phyloP scores from a whole-genome alignment of 2,888 invertebrate species.

The Andrena hattorfiana region DNA sequence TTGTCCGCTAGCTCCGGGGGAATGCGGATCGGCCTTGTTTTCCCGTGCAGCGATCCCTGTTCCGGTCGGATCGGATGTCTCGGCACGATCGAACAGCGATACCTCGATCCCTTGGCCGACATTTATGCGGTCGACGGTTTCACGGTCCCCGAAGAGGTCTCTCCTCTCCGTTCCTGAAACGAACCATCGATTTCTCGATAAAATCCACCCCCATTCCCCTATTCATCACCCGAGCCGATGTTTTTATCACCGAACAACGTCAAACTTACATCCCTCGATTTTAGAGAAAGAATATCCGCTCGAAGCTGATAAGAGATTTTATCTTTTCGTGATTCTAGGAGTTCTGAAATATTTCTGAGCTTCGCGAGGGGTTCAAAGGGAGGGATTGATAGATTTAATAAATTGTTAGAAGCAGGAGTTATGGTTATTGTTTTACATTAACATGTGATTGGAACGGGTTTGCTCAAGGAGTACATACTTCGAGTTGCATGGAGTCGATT shows the following conservation, averaged over 20 bases:
- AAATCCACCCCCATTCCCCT: neutral
- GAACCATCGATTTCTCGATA: neutral
- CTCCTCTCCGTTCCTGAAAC: slow-evolving; percentile 18
- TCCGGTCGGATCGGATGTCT: slow-evolving; percentile 9
- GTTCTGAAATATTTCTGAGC: too few relatives aligned
- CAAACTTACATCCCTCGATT: too few relatives aligned
- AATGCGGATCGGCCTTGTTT: slow-evolving; percentile 37
- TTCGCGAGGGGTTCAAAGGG: too few relatives aligned
- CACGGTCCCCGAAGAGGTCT: neutral
- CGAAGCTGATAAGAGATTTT: too few relatives aligned
- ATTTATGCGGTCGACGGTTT: slow-evolving; percentile 20
- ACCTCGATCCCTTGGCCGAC: neutral
- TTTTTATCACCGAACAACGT: too few relatives aligned
- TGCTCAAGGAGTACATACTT: neutral
- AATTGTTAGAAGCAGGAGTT: too few relatives aligned
- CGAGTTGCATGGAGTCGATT: neutral
- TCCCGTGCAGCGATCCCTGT: slow-evolving; percentile 10
- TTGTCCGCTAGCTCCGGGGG: neutral
- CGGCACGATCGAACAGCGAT: slow-evolving; percentile 7
- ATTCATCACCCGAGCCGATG: too few relatives aligned
- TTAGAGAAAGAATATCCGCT: too few relatives aligned
- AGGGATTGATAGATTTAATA: too few relatives aligned
- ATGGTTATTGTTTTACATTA: too few relatives aligned
- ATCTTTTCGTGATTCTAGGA: too few relatives aligned
- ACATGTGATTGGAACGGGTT: too few relatives aligned